Evolutionary conservation across 2,888 invertebrate species (phyloP), one percentile per base, ranked within the genome.

Genomic region (Meliscaeva auricollis): DNA sequence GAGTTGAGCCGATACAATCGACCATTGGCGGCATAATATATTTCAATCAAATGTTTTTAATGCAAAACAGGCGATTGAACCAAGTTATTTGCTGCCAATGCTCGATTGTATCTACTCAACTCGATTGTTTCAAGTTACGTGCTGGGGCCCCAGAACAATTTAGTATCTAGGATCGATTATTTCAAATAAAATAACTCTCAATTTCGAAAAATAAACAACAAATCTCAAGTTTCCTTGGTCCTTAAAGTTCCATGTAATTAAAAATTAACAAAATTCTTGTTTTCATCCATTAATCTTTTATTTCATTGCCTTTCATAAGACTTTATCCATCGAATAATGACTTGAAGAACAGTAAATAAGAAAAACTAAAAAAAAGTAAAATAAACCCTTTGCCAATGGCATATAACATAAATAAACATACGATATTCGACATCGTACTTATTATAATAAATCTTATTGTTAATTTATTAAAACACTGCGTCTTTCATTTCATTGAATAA

Each of bases 321-420:
- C 50, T 72, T 15, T 74, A 38, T 58, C 35, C 52, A 62, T 52
- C 11, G 32, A 73, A 22, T 20, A 41, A 32, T 56, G 62, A 46
- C 46, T 64, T 38, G 54, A 64, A 78, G 54, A 54, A 70, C 46
- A 17, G 9, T 38, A 38, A 30, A 54, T 17, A 17, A 54, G 3
- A 44, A 69, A 66, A 76, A n/a, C n/a, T n/a, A n/a, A 56, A 35
- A 54, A 32, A 72, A 64, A 38, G 9, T 6, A 38, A 38, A 38
- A 38, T 38, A 20, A 58, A 38, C 35, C 44, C 52, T 44, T 74
- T 80, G 50, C 50, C 56, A 80, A 35, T 17, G 68, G 58, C 68
- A 64, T 44, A 75, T 81, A 76, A 81, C 72, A 78, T 77, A 52
- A 38, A 70, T 70, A 54, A 64, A 64, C 64, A 26, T 83, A 83